Evolutionary conservation across 2,113 vertebrate genomes (phyloP).

Genomic region (Cryptotis parvus): DNA sequence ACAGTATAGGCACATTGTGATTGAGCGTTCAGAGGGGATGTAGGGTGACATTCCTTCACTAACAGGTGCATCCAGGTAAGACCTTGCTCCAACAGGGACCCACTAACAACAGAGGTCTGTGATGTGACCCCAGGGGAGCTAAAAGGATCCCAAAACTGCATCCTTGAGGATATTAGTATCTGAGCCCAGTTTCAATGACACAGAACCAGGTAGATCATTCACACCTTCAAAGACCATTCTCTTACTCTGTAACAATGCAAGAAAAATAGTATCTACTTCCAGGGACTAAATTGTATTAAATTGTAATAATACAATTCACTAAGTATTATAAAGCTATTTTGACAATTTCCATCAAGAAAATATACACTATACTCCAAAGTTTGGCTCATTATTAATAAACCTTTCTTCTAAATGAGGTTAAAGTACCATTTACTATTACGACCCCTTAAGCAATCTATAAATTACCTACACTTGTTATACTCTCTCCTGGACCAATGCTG

Average conservation of each 20-base stretch:
- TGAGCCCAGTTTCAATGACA: background rate
- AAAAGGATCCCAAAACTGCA: background rate
- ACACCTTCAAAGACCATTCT: background rate
- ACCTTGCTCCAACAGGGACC: background rate
- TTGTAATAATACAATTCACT: background rate
- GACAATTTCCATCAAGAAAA: background rate
- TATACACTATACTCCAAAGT: background rate
- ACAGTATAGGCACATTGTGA: background rate
- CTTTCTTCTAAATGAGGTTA: slow-evolving; percentile 9
- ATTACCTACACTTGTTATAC: too few species aligned
- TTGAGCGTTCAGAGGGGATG: background rate
- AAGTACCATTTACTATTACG: slow-evolving; percentile 35
- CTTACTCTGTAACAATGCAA: background rate
- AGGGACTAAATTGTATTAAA: background rate
- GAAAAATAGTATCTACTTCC: slow-evolving; percentile 11
- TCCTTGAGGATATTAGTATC: background rate
- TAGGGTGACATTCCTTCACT: background rate
- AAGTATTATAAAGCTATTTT: background rate
- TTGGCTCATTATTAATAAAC: slow-evolving; percentile 2
- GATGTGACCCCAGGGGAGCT: background rate
- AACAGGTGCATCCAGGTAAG: background rate
- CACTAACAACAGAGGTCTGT: background rate
- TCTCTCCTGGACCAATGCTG: background rate
- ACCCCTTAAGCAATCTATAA: background rate
- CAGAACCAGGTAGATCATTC: background rate